These are phyloP conservation scores for Listrodromus nycthemerus DNA, from an alignment of 2,888 invertebrate genomes.

Conservation along the genomic window DNA sequence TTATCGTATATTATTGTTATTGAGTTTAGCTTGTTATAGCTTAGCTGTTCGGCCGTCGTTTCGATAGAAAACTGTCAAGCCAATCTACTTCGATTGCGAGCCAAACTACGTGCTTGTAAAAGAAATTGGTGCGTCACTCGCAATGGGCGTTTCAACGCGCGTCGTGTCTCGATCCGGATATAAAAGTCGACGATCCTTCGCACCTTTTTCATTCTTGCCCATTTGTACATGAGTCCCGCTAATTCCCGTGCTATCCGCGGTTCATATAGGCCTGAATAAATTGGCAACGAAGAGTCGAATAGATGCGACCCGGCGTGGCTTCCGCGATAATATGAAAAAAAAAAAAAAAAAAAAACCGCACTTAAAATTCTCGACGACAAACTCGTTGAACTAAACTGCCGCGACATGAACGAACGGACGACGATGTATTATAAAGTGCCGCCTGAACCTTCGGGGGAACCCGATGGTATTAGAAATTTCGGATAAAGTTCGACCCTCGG, in stretches of 20 bases:
- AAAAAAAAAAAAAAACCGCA: constrained; percentile 11
- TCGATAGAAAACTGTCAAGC: constrained; percentile 66
- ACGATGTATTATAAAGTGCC: constrained; percentile 17
- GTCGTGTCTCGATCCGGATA: constrained; percentile 20
- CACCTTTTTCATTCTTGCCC: not conserved
- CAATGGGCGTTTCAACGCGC: constrained; percentile 8
- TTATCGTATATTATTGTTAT: constrained; percentile 71
- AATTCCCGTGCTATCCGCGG: constrained; percentile 27
- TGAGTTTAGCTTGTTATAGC: constrained; percentile 70
- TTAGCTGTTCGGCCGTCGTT: constrained; percentile 70
- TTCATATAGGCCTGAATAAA: constrained; percentile 37
- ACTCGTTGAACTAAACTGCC: constrained; percentile 39
- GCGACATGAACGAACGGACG: constrained; percentile 5
- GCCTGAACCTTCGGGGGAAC: not conserved
- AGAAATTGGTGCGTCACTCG: not conserved
- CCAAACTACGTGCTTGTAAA: not conserved
- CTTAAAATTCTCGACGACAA: constrained; percentile 34
- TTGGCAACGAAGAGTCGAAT: constrained; percentile 6
- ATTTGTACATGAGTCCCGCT: not conserved
- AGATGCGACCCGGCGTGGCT: constrained; percentile 10
- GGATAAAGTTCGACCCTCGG: constrained; percentile 16
- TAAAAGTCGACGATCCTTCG: constrained; percentile 16
- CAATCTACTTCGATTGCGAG: not conserved
- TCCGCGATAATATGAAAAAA: not conserved
- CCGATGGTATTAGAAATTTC: constrained; percentile 17